A percentile compares a stretch with the other conserved stretches of the same genome.
Conservation (phyloP, 1,140 invertebrate species). For the Diabrotica undecimpunctata region DNA sequence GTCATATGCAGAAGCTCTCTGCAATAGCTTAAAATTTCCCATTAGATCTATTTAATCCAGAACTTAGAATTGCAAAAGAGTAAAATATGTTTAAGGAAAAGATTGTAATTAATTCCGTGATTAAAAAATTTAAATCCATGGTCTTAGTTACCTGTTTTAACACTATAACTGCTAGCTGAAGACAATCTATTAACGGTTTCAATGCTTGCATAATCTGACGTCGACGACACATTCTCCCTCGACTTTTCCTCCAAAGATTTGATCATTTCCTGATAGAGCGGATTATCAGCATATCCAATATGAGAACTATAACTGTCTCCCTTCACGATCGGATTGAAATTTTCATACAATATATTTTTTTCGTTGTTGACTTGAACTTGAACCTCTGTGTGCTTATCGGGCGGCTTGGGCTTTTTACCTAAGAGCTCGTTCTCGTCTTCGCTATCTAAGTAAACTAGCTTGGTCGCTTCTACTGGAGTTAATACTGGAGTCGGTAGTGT, state of each 20-base stretch:
- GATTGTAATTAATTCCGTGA: no score
- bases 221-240: conserved; percentile 62
- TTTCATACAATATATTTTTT: conserved; percentile 5
- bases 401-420: background rate
- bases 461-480: conserved; percentile 65
- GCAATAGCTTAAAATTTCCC: no score
- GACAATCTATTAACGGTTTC: conserved; percentile 59
- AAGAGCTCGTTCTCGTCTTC: conserved; percentile 49
- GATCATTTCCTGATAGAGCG: conserved; percentile 56
- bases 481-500: conserved; percentile 62
- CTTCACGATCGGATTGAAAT: conserved; percentile 28
- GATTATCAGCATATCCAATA: conserved; percentile 57
- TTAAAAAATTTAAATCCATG: no score
- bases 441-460: conserved; percentile 67
- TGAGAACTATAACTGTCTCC: conserved; percentile 61
- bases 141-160: conserved; percentile 35
- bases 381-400: background rate
- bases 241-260: conserved; percentile 61
- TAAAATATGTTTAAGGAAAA: no score
- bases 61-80: no score
- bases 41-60: no score
- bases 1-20: no score
- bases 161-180: conserved; percentile 52
- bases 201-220: conserved; percentile 74
- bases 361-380: conserved; percentile 14